phyloP scores from a whole-genome alignment of 2,797 vertebrate species.

The Poeciliopsis infans region DNA sequence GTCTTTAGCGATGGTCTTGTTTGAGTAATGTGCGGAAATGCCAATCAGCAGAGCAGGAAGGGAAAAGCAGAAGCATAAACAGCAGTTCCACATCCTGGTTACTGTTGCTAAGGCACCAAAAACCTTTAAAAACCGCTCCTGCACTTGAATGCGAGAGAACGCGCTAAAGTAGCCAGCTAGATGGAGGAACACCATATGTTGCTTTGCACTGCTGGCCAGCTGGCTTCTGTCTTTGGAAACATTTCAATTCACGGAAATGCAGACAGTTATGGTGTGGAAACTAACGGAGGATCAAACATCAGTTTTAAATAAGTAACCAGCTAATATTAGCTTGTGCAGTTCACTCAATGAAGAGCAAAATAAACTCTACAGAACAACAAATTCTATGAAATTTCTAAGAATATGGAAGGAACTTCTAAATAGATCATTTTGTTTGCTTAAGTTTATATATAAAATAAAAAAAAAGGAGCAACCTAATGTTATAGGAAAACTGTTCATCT shows the following conservation, averaged over 20 bases:
- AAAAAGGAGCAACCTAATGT: too few species aligned
- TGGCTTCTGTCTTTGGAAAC: background rate
- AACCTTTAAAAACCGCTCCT: background rate
- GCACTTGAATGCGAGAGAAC: background rate
- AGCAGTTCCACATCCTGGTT: background rate
- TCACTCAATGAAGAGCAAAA: background rate
- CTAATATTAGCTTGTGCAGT: background rate
- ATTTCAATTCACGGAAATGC: background rate
- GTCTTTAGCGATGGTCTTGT: slow-evolving; percentile 5
- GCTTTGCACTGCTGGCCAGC: background rate
- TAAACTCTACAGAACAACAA: background rate
- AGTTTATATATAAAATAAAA: background rate
- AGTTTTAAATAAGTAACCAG: background rate
- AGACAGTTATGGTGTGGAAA: background rate
- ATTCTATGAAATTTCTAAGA: background rate
- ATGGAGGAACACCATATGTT: background rate
- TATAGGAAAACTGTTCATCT: too few species aligned
- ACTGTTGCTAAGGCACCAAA: background rate
- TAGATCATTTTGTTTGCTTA: background rate
- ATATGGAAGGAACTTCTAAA: background rate
- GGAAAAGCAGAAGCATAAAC: background rate
- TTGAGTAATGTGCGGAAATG: slow-evolving; percentile 4
- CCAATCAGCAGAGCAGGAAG: background rate
- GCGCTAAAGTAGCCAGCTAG: background rate
- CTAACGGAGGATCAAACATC: background rate